Percentiles rank a stretch among this genome's conserved stretches.
These are phyloP conservation scores for Oreochromis spilurus DNA, from an alignment of 2,113 vertebrate genomes.

Conservation along the genomic window DNA sequence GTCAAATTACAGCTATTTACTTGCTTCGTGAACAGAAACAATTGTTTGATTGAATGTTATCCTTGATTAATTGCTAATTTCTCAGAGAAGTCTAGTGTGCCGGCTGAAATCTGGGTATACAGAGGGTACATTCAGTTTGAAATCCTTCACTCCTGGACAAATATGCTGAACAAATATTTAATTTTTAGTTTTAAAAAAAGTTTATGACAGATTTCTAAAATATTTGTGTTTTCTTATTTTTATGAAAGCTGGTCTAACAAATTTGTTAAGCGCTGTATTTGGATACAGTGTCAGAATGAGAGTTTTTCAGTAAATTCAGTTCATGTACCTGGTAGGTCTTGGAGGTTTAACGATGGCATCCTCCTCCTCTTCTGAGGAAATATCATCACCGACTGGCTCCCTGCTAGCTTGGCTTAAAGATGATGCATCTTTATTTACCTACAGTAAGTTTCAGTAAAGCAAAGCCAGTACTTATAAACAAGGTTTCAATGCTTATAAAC, in stretches of 20 bases:
- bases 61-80: neutral
- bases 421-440: constrained; percentile 35
- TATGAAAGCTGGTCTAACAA: neutral
- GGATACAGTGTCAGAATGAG: neutral
- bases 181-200: neutral
- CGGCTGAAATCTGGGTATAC: neutral
- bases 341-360: neutral
- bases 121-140: neutral
- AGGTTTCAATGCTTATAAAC: neutral
- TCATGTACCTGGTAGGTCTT: constrained; percentile 60
- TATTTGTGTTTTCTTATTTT: neutral
- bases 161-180: neutral
- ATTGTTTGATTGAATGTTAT: neutral
- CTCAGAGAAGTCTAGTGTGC: neutral
- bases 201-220: neutral
- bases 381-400: neutral
- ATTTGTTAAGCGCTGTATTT: neutral
- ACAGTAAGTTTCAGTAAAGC: neutral
- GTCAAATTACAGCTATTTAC: neutral
- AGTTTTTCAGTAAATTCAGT: neutral
- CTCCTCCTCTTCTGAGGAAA: constrained; percentile 53
- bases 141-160: neutral
- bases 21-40: neutral
- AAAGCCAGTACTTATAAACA: neutral
- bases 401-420: neutral